Evolutionary conservation across 2,113 vertebrate genomes (phyloP).

Genomic region (Calidris pugnax): DNA sequence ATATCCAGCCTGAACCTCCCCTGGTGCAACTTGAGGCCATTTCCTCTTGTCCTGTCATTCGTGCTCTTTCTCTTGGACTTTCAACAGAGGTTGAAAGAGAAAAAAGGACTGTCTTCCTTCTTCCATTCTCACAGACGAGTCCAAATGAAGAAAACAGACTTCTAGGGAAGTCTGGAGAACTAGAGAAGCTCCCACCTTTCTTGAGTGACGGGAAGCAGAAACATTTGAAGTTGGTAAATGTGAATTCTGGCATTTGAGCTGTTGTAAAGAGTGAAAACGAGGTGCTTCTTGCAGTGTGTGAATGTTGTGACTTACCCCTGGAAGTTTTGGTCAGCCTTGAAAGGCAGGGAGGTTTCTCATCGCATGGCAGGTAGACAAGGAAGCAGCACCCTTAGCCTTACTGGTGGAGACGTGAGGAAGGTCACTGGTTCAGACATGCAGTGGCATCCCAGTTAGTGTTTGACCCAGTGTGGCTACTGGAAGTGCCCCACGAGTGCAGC

Average conservation of each 20-base stretch:
- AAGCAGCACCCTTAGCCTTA: neutral
- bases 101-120: neutral
- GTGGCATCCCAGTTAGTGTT: neutral
- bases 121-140: neutral
- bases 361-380: neutral
- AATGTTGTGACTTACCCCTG: neutral
- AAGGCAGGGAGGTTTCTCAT: neutral
- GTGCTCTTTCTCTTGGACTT: neutral
- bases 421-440: accelerated
- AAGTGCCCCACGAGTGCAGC: neutral
- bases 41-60: no score
- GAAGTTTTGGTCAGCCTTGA: neutral
- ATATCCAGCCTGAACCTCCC: no score
- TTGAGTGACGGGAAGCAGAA: neutral
- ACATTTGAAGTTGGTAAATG: neutral
- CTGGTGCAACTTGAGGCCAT: no score
- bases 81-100: neutral
- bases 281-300: neutral
- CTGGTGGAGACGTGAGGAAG: neutral
- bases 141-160: neutral
- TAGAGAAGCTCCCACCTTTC: neutral
- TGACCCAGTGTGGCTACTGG: neutral
- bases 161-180: neutral
- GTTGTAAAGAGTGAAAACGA: neutral
- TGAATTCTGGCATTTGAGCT: neutral